A percentile compares a stretch with the other conserved stretches of the same genome.
Conservation (phyloP, 2,888 invertebrate species). For the Labia minor region DNA sequence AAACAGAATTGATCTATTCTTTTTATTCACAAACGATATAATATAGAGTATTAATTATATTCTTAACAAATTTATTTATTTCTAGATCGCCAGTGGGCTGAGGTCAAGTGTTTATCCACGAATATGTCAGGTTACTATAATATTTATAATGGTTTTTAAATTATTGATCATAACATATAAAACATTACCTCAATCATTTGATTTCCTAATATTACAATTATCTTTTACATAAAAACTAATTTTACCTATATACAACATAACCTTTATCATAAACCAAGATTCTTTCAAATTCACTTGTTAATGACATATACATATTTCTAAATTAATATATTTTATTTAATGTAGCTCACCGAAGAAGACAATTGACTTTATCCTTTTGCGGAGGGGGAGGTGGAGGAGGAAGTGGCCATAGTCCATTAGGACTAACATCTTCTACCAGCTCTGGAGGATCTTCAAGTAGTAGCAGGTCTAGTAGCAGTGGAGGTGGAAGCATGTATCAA, state of each 20-base stretch:
- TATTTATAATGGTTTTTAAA: too few species aligned
- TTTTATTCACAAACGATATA: too few species aligned
- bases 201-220: slow-evolving; percentile 14
- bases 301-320: too few species aligned
- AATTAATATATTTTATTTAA: too few species aligned
- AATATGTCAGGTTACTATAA: neutral
- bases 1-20: too few species aligned
- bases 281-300: too few species aligned
- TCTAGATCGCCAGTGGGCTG: neutral
- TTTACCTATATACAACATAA: too few species aligned
- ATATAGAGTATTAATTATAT: too few species aligned
- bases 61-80: too few species aligned
- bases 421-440: neutral
- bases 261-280: too few species aligned
- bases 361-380: slow-evolving; percentile 46
- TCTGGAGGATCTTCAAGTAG: neutral
- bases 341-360: slow-evolving; percentile 47
- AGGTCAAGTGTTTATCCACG: neutral
- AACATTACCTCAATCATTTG: neutral
- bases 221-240: too few species aligned
- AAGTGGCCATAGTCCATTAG: neutral
- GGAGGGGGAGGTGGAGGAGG: slow-evolving; percentile 36
- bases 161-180: too few species aligned
- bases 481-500: neutral
- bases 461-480: neutral